These are phyloP conservation scores for Cataglyphis rosenhaueri DNA, from an alignment of 2,888 invertebrate species.

Conservation along the genomic window DNA sequence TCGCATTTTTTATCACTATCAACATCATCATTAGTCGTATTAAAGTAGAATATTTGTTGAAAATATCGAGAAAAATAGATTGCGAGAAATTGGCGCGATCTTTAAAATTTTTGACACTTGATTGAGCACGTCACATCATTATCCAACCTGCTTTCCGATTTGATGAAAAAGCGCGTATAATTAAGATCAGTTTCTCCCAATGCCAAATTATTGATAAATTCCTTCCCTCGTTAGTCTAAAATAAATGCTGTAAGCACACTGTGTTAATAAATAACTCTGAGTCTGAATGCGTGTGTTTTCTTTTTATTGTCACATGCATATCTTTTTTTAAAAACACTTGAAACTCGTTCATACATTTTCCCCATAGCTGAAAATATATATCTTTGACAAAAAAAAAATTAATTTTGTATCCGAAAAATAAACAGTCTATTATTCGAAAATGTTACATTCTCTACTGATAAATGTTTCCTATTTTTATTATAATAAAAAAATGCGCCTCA, in stretches of 20 bases:
- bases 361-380: neutral
- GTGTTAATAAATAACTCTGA: slow-evolving; percentile 74
- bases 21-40: slow-evolving; percentile 42
- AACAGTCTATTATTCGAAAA: neutral
- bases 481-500: too few relatives aligned
- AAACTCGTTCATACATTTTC: neutral
- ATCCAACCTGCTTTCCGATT: slow-evolving; percentile 43
- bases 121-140: slow-evolving; percentile 35
- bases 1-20: neutral
- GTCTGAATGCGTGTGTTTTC: slow-evolving; percentile 54
- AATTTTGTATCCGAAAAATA: neutral
- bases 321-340: neutral
- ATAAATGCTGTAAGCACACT: slow-evolving; percentile 71
- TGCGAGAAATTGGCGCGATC: slow-evolving; percentile 69
- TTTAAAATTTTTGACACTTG: slow-evolving; percentile 30
- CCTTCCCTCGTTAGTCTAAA: slow-evolving; percentile 69
- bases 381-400: neutral
- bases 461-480: neutral
- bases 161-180: slow-evolving; percentile 69
- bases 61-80: slow-evolving; percentile 32
- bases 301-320: neutral
- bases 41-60: slow-evolving; percentile 44
- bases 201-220: slow-evolving; percentile 64
- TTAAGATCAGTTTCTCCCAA: slow-evolving; percentile 58
- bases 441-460: neutral